These are phyloP conservation scores for Drosophila recens DNA, from an alignment of 2,888 invertebrate genomes.

Conservation along the genomic window DNA sequence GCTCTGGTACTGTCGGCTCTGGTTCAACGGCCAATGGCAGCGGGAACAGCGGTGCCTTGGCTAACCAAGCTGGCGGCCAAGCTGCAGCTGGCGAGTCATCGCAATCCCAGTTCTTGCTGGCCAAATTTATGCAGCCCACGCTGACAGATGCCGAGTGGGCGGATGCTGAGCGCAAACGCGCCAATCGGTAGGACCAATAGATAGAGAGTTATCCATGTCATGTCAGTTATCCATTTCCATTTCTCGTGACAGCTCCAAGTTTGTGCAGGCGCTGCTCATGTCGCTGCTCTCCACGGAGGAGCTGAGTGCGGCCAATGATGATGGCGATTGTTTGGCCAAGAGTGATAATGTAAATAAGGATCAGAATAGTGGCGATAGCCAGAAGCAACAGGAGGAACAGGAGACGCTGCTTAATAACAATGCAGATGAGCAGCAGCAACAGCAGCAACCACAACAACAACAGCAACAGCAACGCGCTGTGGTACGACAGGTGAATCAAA, in stretches of 20 bases:
- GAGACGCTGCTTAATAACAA: slow-evolving; percentile 84
- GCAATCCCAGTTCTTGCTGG: slow-evolving; percentile 84
- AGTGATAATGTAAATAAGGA: slow-evolving; percentile 85
- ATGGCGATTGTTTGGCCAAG: slow-evolving; percentile 75
- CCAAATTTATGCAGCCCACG: slow-evolving; percentile 87
- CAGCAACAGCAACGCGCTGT: slow-evolving; percentile 62
- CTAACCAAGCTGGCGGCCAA: slow-evolving; percentile 56
- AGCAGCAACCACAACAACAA: slow-evolving; percentile 65
- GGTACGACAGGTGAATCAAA: slow-evolving; percentile 83
- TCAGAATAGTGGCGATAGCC: slow-evolving; percentile 50
- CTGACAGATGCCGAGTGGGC: slow-evolving; percentile 86
- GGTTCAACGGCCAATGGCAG: slow-evolving; percentile 59
- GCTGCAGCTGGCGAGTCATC: slow-evolving; percentile 66
- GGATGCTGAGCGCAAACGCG: slow-evolving; percentile 87
- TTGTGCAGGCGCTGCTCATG: slow-evolving; percentile 90
- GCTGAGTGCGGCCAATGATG: slow-evolving; percentile 57
- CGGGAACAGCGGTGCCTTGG: slow-evolving; percentile 55
- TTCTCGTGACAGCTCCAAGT: slow-evolving; percentile 85
- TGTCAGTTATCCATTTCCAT: neutral
- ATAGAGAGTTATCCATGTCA: neutral
- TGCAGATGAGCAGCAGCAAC: slow-evolving; percentile 77
- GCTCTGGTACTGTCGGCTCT: slow-evolving; percentile 70
- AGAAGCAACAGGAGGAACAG: slow-evolving; percentile 65
- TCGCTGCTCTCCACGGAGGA: slow-evolving; percentile 83
- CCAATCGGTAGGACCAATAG: slow-evolving; percentile 85